Percentiles rank a stretch among this genome's conserved stretches.
These are phyloP conservation scores for Enteromius afrohamiltoni DNA, from an alignment of 2,797 vertebrate species.

Conservation along the genomic window DNA sequence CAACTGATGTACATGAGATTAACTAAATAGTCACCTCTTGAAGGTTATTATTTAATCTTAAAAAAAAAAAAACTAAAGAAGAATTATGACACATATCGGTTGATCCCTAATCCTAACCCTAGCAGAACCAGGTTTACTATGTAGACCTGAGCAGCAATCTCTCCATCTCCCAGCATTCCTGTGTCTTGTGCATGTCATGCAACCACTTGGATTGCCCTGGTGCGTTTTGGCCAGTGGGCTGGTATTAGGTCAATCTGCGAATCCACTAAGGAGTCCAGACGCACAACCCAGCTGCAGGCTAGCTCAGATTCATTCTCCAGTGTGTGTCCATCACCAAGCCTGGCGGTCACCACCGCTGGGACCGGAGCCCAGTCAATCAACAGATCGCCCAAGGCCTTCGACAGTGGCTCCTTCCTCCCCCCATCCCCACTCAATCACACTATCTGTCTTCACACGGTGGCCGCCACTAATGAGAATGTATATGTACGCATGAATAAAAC, in stretches of 20 bases:
- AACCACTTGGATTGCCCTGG: background rate
- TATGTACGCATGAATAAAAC: constrained; percentile 68
- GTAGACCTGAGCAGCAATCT: background rate
- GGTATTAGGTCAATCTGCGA: constrained; percentile 35
- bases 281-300: constrained; percentile 51
- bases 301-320: constrained; percentile 33
- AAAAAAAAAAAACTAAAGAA: too few relatives aligned
- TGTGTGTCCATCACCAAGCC: constrained; percentile 52
- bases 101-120: background rate
- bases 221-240: background rate
- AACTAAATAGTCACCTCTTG: too few relatives aligned
- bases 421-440: constrained; percentile 52
- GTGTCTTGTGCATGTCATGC: background rate
- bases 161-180: constrained; percentile 15
- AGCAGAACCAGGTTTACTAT: background rate
- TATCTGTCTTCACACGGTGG: constrained; percentile 57
- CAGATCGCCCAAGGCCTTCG: constrained; percentile 61
- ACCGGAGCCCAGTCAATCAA: constrained; percentile 66
- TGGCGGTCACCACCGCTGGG: constrained; percentile 62
- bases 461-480: constrained; percentile 67
- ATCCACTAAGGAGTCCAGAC: constrained; percentile 40
- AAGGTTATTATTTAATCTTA: too few relatives aligned
- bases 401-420: constrained; percentile 35
- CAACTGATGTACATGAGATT: too few relatives aligned
- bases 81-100: too few relatives aligned